A percentile compares a stretch with the other conserved stretches of the same genome.
Conservation (phyloP, 2,797 vertebrate species). For the Paedocypris micromegethes region DNA sequence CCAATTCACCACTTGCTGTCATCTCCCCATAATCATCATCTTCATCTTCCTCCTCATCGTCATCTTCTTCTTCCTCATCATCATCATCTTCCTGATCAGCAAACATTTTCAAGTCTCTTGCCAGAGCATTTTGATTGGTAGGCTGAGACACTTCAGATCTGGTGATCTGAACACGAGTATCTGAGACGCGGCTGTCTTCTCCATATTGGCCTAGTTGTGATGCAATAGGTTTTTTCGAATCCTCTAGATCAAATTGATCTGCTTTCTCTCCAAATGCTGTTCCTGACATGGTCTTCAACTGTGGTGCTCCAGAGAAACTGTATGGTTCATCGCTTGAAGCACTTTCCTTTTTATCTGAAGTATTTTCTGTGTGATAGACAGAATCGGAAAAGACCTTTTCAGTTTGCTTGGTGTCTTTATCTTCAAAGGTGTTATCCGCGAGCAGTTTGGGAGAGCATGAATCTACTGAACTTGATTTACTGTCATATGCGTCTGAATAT, state of each 20-base stretch:
- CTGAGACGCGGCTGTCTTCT: conserved; percentile 55
- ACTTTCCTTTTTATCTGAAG: conserved; percentile 65
- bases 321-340: conserved; percentile 52
- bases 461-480: conserved; percentile 68
- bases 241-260: conserved; percentile 35
- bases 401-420: conserved; percentile 50
- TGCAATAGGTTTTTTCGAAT: conserved; percentile 37
- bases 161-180: conserved; percentile 49
- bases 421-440: conserved; percentile 58
- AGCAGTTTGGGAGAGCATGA: conserved; percentile 52
- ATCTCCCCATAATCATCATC: conserved; percentile 66
- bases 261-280: conserved; percentile 25
- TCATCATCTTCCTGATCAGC: conserved; percentile 73
- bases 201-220: conserved; percentile 36
- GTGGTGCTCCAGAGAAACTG: conserved; percentile 10
- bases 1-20: conserved; percentile 74
- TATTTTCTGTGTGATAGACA: conserved; percentile 9
- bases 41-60: conserved; percentile 60
- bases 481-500: conserved; percentile 87
- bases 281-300: conserved; percentile 11
- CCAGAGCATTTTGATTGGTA: conserved; percentile 60
- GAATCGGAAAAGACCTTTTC: conserved; percentile 67
- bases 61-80: conserved; percentile 61
- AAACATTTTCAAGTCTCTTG: conserved; percentile 66
- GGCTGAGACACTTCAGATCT: conserved; percentile 38